A percentile compares a stretch with the other conserved stretches of the same genome.
These are phyloP conservation scores for Chelidonichthys spinosus DNA, from an alignment of 2,797 vertebrate genomes.

Conservation along the genomic window DNA sequence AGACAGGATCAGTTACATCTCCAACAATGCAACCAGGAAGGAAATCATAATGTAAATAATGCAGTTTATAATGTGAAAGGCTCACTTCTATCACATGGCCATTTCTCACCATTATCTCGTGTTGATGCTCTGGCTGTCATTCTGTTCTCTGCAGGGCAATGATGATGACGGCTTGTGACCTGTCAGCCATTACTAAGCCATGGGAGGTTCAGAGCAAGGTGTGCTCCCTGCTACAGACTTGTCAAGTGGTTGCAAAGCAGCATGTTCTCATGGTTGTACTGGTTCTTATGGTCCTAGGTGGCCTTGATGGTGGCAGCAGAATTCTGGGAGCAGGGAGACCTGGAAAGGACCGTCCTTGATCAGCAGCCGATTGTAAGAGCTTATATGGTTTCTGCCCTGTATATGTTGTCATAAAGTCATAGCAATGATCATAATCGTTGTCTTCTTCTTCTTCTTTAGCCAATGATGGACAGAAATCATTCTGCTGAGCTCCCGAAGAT, in stretches of 20 bases:
- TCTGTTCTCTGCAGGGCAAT: slow-evolving; percentile 86
- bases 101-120: neutral
- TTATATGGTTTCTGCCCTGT: neutral
- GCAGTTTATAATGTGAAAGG: neutral
- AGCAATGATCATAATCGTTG: neutral
- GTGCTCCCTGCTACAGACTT: slow-evolving; percentile 26
- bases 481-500: slow-evolving; percentile 93
- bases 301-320: slow-evolving; percentile 92
- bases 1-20: slow-evolving; percentile 86
- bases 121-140: neutral
- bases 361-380: slow-evolving; percentile 91
- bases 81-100: neutral
- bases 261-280: neutral
- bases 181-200: slow-evolving; percentile 96
- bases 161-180: slow-evolving; percentile 98
- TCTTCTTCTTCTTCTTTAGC: slow-evolving; percentile 75
- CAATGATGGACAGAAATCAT: slow-evolving; percentile 97
- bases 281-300: slow-evolving; percentile 78
- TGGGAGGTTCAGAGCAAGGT: slow-evolving; percentile 97
- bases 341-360: slow-evolving; percentile 91
- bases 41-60: slow-evolving; percentile 92
- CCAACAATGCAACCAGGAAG: slow-evolving; percentile 91
- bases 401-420: neutral
- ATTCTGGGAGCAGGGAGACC: slow-evolving; percentile 93
- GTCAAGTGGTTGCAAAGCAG: neutral